phyloP scores from a whole-genome alignment of 2,113 vertebrate species.

The Leiothrix lutea region DNA sequence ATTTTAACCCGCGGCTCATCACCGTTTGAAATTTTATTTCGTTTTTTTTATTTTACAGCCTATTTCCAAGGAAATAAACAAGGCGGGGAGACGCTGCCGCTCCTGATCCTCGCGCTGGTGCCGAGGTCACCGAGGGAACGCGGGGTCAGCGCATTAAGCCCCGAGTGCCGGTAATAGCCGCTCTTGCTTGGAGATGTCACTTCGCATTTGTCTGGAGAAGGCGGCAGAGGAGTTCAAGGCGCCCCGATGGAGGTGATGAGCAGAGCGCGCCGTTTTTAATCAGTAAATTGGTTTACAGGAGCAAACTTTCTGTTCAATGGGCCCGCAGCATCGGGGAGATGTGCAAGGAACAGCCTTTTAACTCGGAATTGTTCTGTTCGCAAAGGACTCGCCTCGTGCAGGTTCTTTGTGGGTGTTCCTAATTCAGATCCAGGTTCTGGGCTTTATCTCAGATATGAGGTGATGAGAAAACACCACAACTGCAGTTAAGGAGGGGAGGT shows the following conservation, averaged over 20 bases:
- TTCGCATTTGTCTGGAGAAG: constrained; percentile 47
- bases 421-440: not conserved
- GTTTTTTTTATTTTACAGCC: not conserved
- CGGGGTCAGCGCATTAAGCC: constrained; percentile 37
- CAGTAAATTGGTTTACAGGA: constrained; percentile 1
- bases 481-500: not conserved
- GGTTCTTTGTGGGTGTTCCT: not conserved
- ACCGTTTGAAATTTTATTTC: rapidly evolving
- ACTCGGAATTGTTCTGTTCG: not conserved
- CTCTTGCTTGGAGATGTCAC: constrained; percentile 45
- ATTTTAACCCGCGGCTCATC: constrained; percentile 58
- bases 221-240: not conserved
- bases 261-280: not conserved
- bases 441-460: not conserved
- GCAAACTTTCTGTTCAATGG: constrained; percentile 14
- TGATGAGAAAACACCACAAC: not conserved
- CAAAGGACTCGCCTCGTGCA: not conserved
- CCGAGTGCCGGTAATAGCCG: constrained; percentile 36
- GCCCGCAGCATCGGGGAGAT: not conserved
- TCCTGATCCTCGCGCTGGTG: constrained; percentile 37
- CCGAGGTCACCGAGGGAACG: constrained; percentile 58
- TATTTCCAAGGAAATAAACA: constrained; percentile 57
- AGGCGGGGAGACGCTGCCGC: constrained; percentile 25
- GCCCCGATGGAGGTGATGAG: not conserved
- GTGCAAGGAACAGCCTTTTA: not conserved